Conservation (phyloP, 1,140 invertebrate genomes). For the Chrysoperla carnea region DNA sequence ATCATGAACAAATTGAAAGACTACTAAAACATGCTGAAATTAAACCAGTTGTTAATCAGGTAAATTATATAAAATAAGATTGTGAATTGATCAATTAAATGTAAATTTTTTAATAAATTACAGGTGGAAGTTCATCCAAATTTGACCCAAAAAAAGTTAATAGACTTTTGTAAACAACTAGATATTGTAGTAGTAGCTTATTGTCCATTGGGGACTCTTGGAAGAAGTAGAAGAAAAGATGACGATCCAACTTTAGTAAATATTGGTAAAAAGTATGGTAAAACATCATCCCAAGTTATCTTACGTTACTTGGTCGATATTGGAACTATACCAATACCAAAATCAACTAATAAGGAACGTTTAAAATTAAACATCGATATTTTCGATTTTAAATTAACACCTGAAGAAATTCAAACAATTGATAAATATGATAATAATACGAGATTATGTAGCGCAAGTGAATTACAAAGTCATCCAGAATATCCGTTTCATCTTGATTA, state of each 20-base stretch:
- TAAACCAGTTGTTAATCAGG: constrained; percentile 49
- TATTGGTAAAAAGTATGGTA: constrained; percentile 34
- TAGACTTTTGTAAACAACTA: constrained; percentile 40
- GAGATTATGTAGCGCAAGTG: constrained; percentile 28
- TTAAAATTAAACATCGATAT: constrained; percentile 60
- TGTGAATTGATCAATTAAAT: no score
- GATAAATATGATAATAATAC: constrained; percentile 37
- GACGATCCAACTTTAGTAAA: constrained; percentile 36
- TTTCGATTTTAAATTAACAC: constrained; percentile 54
- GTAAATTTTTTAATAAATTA: no score
- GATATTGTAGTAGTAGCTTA: constrained; percentile 52
- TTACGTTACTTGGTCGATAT: constrained; percentile 27
- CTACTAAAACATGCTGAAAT: constrained; percentile 41
- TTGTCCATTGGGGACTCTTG: constrained; percentile 47
- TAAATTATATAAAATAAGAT: constrained; percentile 15
- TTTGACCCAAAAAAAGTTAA: constrained; percentile 45
- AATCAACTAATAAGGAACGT: constrained; percentile 55
- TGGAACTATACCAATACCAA: constrained; percentile 63
- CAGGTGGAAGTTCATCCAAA: constrained; percentile 59
- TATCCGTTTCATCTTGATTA: constrained; percentile 11
- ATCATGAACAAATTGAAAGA: constrained; percentile 46
- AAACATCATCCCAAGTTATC: constrained; percentile 34
- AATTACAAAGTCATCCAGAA: constrained; percentile 32
- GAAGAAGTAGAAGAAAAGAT: constrained; percentile 30
- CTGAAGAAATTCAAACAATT: constrained; percentile 40